These are phyloP conservation scores for Panagrolaimus sp. DNA, from an alignment of 1,140 invertebrate species.

Conservation along the genomic window DNA sequence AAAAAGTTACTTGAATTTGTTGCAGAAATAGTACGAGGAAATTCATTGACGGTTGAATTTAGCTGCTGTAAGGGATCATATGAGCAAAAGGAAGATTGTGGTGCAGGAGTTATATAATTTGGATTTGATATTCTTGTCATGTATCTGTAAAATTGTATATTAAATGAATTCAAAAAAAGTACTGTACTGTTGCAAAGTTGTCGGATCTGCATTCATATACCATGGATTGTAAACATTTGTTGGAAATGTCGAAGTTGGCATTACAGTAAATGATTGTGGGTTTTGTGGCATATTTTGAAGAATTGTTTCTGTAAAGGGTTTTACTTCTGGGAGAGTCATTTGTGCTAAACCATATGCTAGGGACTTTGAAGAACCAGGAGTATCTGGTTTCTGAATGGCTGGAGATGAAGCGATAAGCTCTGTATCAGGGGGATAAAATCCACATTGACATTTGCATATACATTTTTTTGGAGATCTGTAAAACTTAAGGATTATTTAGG, in stretches of 20 bases:
- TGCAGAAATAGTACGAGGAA: too few relatives aligned
- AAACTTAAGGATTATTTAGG: neutral
- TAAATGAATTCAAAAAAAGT: neutral
- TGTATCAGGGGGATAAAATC: slow-evolving; percentile 14
- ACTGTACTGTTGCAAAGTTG: neutral
- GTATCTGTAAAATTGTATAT: neutral
- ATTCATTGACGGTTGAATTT: neutral
- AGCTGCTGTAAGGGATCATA: neutral
- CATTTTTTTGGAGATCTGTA: slow-evolving; percentile 7
- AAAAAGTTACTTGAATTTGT: neutral
- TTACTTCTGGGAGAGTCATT: neutral
- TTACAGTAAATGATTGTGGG: neutral
- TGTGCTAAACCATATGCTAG: neutral
- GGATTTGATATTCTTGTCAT: slow-evolving; percentile 9
- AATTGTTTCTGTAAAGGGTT: neutral
- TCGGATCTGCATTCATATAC: neutral
- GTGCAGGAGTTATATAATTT: neutral
- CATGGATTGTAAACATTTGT: neutral
- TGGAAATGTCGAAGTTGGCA: too few relatives aligned
- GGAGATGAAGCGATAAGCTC: neutral
- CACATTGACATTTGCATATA: slow-evolving; percentile 18
- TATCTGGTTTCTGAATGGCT: neutral
- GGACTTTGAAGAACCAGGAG: neutral
- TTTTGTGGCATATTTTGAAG: neutral
- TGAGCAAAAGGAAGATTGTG: neutral